Base-by-base conservation (phyloP, 2,113 vertebrate genomes). In the Eublepharis macularius region DNA sequence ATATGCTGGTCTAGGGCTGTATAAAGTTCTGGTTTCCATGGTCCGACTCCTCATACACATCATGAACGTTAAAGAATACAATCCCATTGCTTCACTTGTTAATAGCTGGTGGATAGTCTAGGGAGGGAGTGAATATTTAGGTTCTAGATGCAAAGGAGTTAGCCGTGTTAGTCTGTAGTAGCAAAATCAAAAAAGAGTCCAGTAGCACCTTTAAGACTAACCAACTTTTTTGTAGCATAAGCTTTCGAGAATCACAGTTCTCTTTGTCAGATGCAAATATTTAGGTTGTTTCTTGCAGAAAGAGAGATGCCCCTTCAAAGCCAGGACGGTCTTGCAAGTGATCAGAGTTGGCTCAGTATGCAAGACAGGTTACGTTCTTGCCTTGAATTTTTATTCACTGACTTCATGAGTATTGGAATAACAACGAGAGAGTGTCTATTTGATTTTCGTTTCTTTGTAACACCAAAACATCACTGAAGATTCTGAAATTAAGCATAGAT, bases 1-100 rank as follows among this genome's bases (percentile, higher is more conserved):
- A 91, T 89, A 90, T 91, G 8, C 79, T 57, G 80, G 86, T 86
- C 63, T 47, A 77, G 83, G 76, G 43, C 69, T 69, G 39, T 57
- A 65, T 81, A 29, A 88, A 17, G 75, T 34, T 51, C n/a, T 11
- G 8, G 47, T 34, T 51, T 57, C 54, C 36, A 41, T 41, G 39
- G 34, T 41, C 11, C n/a, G n/a, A n/a, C n/a, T n/a, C n/a, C 83
- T 87, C 83, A 89, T 34, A 36, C 84, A 84, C 0, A 0, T 70
- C 76, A 34, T 9, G 83, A 86, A 19, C 83, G 47, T 87, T 88
- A 85, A 49, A 68, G 76, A 68, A 81, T 90, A 79, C n/a, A 88
- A 78, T 84, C 83, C 75, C 36, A 66, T 79, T 47, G 65, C 66
- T 83, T 86, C 43, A 87, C 36, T 86, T 60, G 77, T 36, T 76